Evolutionary conservation across 2,113 vertebrate species (phyloP).

Genomic region (Tamias sibiricus): DNA sequence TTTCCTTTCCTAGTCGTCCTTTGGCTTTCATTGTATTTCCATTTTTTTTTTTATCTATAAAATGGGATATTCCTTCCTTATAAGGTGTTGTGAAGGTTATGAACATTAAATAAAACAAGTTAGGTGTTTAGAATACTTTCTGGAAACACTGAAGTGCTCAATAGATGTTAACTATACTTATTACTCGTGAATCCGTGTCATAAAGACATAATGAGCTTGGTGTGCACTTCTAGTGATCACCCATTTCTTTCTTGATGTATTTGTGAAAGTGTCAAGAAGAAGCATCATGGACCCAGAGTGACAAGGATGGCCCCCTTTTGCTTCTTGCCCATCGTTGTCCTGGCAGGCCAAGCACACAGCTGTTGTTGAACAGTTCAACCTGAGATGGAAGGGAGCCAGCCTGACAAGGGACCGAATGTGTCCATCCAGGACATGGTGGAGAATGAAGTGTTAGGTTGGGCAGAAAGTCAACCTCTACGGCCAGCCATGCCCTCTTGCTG

Average conservation of each 20-base stretch:
- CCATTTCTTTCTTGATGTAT: neutral
- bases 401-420: neutral
- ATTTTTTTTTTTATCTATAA: neutral
- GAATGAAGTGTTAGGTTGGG: neutral
- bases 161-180: neutral
- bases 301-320: neutral
- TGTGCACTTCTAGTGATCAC: neutral
- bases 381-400: neutral
- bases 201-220: neutral
- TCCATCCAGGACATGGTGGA: neutral
- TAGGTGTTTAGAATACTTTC: neutral
- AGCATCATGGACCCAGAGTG: neutral
- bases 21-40: neutral
- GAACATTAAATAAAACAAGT: neutral
- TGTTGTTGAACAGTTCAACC: neutral
- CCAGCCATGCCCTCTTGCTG: neutral
- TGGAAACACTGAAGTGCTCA: neutral
- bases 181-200: neutral
- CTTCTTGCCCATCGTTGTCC: neutral
- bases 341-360: neutral
- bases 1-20: too few species aligned
- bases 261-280: neutral
- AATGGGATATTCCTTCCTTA: neutral
- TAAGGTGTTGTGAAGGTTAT: neutral
- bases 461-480: neutral